These are phyloP conservation scores for Ips typographus DNA, from an alignment of 1,140 invertebrate species.

Conservation along the genomic window DNA sequence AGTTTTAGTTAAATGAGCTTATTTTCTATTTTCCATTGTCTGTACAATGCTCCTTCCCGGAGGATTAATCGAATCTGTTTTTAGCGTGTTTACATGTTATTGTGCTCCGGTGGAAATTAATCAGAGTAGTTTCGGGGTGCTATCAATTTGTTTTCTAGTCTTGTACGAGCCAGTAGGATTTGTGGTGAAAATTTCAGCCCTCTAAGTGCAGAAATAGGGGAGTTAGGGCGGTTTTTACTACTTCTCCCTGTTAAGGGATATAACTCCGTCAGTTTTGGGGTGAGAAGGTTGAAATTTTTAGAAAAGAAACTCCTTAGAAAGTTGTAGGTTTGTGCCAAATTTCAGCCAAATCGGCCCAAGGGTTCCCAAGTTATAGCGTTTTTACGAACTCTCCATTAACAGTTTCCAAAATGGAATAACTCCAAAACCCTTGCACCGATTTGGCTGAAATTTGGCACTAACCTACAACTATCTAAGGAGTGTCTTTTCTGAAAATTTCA, in stretches of 20 bases:
- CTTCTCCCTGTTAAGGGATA: not conserved
- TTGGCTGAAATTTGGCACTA: no score
- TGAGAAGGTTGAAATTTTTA: not conserved
- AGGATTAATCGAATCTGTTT: slow-evolving; percentile 35
- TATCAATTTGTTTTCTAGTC: no score
- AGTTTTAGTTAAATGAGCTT: slow-evolving; percentile 39
- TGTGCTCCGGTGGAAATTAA: slow-evolving; percentile 25
- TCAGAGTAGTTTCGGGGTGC: not conserved
- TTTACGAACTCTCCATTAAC: no score
- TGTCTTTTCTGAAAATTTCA: no score
- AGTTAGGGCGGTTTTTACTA: not conserved
- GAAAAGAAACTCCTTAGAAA: not conserved
- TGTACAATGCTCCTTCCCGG: slow-evolving; percentile 11
- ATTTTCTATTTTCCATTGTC: slow-evolving; percentile 34
- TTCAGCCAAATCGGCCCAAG: no score
- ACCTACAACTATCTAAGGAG: no score
- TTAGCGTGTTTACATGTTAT: slow-evolving; percentile 34
- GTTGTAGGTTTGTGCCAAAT: no score
- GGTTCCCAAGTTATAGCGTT: no score
- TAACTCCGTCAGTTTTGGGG: not conserved
- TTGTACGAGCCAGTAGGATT: no score
- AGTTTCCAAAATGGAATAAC: no score
- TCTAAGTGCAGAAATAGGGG: not conserved
- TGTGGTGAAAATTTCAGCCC: not conserved
- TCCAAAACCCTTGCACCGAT: no score